Base-by-base conservation (phyloP, 2,113 vertebrate species). In the Oryzias melastigma region DNA sequence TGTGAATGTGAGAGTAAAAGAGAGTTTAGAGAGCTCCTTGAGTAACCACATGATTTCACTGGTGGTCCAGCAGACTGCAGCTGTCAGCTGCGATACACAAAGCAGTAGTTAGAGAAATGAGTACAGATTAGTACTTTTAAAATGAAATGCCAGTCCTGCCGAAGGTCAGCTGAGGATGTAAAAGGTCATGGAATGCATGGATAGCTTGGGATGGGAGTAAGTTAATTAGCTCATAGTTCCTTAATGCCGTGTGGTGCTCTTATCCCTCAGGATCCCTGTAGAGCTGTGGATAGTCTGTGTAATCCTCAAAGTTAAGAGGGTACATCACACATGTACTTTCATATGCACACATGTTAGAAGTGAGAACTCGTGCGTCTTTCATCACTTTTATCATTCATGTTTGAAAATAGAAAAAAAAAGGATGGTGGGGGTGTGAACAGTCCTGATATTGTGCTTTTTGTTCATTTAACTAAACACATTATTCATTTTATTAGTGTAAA, bases 291-390 rank as follows among this genome's bases (percentile, higher is more conserved):
- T 66, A 82, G 75, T 65, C 83, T 69, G 76, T 77, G 69, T 82
- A 85, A 89, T 85, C 85, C 77, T 76, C 80, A 58, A 75, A 65
- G 73, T 80, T 71, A 77, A 69, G 68, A 59, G 63, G 62, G 80
- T 84, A 81, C 77, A 85, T 64, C 68, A 50, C 49, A 58, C 49
- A 71, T 57, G 64, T 35, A 64, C 15, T 41, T 15, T 13, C 41
- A 42, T 15, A 18, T 8, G 50, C 25, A 55, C 44, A 45, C 7
- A 63, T 5, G 47, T 43, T 50, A 14, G 18, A 13, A 29, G 4
- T 14, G 63, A 64, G 50, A 62, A 62, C 24, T 45, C 16, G 49
- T 63, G 14, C 15, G 44, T 42, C 68, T 24, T 47, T 42, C 54
- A 66, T 57, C 40, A 20, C 43, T 14, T 18, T 50, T 17, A 29